A percentile compares a stretch with the other conserved stretches of the same genome.
phyloP scores from a whole-genome alignment of 2,797 vertebrate genomes.

The Anableps anableps region DNA sequence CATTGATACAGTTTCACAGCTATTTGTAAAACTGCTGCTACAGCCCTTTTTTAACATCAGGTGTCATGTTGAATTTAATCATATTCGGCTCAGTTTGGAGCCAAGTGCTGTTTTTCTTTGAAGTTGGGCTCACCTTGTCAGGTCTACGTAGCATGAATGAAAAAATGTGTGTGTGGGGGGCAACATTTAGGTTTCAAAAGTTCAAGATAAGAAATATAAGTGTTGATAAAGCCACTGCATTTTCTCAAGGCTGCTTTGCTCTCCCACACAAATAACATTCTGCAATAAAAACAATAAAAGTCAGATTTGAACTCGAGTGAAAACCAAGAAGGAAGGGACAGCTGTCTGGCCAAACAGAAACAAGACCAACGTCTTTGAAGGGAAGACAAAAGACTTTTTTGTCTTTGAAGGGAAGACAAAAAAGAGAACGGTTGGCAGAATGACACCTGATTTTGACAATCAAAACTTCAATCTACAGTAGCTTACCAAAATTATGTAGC shows the following conservation, averaged over 20 bases:
- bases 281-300: not conserved
- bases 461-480: not conserved
- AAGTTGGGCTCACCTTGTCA: slow-evolving; percentile 34
- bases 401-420: not conserved
- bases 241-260: not conserved
- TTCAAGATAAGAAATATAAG: not conserved
- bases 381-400: not conserved
- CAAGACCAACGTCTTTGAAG: not conserved
- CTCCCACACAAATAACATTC: not conserved
- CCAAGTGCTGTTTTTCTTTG: slow-evolving; percentile 28
- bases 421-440: not conserved
- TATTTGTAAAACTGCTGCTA: slow-evolving; percentile 69
- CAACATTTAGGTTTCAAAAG: not conserved
- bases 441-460: not conserved
- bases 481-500: no score
- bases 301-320: not conserved
- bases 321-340: not conserved
- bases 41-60: slow-evolving; percentile 51
- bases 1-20: slow-evolving; percentile 68
- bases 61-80: slow-evolving; percentile 62
- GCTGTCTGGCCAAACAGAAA: not conserved
- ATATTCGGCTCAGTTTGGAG: slow-evolving; percentile 28
- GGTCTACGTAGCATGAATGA: slow-evolving; percentile 15
- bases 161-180: not conserved
- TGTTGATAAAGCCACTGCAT: not conserved